Evolutionary conservation across 2,797 vertebrate species (phyloP).

Genomic region (Pseudomugil gertrudae): DNA sequence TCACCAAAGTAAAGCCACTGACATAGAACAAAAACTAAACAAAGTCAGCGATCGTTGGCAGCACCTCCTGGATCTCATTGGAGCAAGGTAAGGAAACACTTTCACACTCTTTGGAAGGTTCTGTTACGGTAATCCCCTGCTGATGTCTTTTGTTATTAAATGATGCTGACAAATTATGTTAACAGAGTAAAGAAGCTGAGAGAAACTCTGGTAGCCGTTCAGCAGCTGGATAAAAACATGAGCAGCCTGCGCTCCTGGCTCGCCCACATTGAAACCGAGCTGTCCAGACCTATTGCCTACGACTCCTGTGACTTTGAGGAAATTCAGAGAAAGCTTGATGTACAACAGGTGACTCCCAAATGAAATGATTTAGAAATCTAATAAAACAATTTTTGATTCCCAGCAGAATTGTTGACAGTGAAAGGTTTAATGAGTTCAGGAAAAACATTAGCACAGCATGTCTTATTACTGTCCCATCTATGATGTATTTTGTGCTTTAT

Average conservation of each 20-base stretch:
- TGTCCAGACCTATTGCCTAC: slow-evolving; percentile 93
- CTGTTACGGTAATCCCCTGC: neutral
- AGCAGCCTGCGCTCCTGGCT: slow-evolving; percentile 92
- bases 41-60: slow-evolving; percentile 97
- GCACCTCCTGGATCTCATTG: slow-evolving; percentile 95
- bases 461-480: no score
- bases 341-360: slow-evolving; percentile 89
- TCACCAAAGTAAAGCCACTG: slow-evolving; percentile 90
- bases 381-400: no score
- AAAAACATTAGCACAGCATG: no score
- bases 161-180: neutral
- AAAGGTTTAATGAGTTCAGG: no score
- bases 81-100: slow-evolving; percentile 85
- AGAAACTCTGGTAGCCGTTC: slow-evolving; percentile 94
- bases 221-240: slow-evolving; percentile 99
- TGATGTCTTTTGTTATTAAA: neutral
- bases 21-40: slow-evolving; percentile 93
- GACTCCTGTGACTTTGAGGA: slow-evolving; percentile 91
- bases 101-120: neutral
- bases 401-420: no score
- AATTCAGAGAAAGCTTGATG: slow-evolving; percentile 93
- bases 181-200: slow-evolving; percentile 94
- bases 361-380: no score
- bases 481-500: no score
- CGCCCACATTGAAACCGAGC: slow-evolving; percentile 92